Percentiles rank a stretch among this genome's conserved stretches.
Conservation (phyloP, 1,140 invertebrate species). For the Leptonema lineaticorne region DNA sequence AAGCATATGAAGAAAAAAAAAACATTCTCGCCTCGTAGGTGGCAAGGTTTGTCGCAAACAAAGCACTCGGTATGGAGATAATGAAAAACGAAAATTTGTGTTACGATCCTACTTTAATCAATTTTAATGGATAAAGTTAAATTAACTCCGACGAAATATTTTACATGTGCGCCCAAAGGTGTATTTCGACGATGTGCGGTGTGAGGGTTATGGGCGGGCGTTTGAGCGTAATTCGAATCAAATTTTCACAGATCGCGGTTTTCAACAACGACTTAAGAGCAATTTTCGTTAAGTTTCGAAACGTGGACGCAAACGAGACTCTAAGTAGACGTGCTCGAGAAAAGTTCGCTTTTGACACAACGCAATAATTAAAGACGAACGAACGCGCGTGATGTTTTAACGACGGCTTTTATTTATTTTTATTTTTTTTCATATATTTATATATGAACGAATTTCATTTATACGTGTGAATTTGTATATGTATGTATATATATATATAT, state of each 20-base stretch:
- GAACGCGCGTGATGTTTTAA: not conserved
- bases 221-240: slow-evolving; percentile 2
- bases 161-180: slow-evolving; percentile 11
- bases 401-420: not conserved
- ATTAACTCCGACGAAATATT: slow-evolving; percentile 7
- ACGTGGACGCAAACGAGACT: not conserved
- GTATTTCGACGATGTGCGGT: not conserved
- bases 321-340: not conserved
- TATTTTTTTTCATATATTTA: not conserved
- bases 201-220: not conserved
- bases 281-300: slow-evolving; percentile 5
- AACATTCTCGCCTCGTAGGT: no score
- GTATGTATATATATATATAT: not conserved
- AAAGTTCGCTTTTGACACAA: not conserved
- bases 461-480: not conserved
- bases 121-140: slow-evolving; percentile 18
- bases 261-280: slow-evolving; percentile 10
- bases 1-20: no score
- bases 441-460: no score
- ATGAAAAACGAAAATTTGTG: slow-evolving; percentile 13
- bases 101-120: not conserved
- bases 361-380: not conserved
- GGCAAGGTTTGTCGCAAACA: no score
- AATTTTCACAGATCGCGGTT: slow-evolving; percentile 14
- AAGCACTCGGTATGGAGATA: no score